A percentile compares a stretch with the other conserved stretches of the same genome.
Conservation (phyloP, 1,140 invertebrate species). For the Drosophila triauraria region DNA sequence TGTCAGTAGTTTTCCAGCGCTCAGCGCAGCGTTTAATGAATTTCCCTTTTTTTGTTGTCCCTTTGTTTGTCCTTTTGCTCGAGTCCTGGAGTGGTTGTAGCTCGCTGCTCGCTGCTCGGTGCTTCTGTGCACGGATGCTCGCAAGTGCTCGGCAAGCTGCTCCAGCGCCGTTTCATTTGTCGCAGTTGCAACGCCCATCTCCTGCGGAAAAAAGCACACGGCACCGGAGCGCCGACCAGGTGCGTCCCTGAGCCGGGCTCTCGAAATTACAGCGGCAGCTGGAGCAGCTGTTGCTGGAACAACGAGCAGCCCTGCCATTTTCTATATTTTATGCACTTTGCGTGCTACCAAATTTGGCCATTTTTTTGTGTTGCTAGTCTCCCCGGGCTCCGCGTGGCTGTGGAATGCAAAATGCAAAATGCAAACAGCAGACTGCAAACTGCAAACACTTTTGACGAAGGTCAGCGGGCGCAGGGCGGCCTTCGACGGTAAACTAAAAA, state of each 20-base stretch:
- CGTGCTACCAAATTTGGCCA: conserved; percentile 72
- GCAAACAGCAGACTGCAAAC: conserved; percentile 20
- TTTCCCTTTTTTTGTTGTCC: conserved; percentile 47
- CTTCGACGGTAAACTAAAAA: conserved; percentile 38
- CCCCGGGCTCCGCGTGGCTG: neutral
- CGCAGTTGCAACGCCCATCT: conserved; percentile 33
- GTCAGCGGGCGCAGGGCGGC: conserved; percentile 46
- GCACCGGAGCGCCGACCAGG: conserved; percentile 38
- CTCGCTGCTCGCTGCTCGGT: too few relatives aligned
- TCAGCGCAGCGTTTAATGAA: conserved; percentile 71
- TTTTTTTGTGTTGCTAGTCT: conserved; percentile 39
- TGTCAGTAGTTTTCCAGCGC: conserved; percentile 58
- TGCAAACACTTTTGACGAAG: conserved; percentile 52
- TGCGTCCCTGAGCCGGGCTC: conserved; percentile 39
- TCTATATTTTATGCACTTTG: conserved; percentile 81
- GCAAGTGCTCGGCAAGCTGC: conserved; percentile 57
- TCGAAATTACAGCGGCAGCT: conserved; percentile 53
- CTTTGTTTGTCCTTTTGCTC: conserved; percentile 12
- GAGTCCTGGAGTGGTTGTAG: neutral
- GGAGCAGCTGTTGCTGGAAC: conserved; percentile 35
- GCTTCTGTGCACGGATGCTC: conserved; percentile 4
- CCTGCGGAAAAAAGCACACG: conserved; percentile 18
- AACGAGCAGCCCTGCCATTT: conserved; percentile 42
- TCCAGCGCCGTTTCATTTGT: conserved; percentile 37
- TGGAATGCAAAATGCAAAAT: conserved; percentile 14